Evolutionary conservation across 2,113 vertebrate species (phyloP), one percentile per base, ranked within the genome.

Genomic region (Myotis lucifugus): DNA sequence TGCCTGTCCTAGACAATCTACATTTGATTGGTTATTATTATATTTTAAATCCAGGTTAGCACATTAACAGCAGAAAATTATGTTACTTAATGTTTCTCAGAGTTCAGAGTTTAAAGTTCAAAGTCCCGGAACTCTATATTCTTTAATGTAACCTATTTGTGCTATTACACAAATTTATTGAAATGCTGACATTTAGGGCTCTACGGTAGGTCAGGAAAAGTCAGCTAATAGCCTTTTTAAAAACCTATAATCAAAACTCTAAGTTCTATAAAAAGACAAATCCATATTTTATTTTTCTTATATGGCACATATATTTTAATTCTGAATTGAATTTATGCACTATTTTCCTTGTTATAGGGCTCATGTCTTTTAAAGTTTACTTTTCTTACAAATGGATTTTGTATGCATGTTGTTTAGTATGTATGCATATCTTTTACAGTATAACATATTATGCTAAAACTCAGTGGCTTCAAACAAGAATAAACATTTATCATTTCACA

Each of bases 31-130:
- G n/a, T 85, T 79, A 89, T 73, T 88, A 79, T 76, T 50, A 27
- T 78, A 73, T 92, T 82, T 92, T 90, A 93, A 82, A 85, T 66
- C 25, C 64, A 15, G 34, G 9, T 48, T 66, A 13, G 52, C 90
- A 11, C 27, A 70, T 69, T 73, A 77, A 88, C 4, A 84, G 54
- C 37, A 85, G 37, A 48, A 94, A 66, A 81, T 90, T 79, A 91
- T 74, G 15, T 32, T 94, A 76, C 21, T 90, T 83, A 70, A 81
- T 66, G 37, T 84, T 86, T 91, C 77, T 77, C 21, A 69, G 64
- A 70, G 34, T 94, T 92, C 25, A 85, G n/a, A 81, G 46, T 61
- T 61, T 54, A 77, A 87, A 87, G 76, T 69, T 81, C 37, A 50
- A 87, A 85, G 37, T 79, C 42, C 89, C 87, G n/a, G 54, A 46